These are phyloP conservation scores for Dryas iulia DNA, from an alignment of 1,140 invertebrate genomes.

Conservation along the genomic window DNA sequence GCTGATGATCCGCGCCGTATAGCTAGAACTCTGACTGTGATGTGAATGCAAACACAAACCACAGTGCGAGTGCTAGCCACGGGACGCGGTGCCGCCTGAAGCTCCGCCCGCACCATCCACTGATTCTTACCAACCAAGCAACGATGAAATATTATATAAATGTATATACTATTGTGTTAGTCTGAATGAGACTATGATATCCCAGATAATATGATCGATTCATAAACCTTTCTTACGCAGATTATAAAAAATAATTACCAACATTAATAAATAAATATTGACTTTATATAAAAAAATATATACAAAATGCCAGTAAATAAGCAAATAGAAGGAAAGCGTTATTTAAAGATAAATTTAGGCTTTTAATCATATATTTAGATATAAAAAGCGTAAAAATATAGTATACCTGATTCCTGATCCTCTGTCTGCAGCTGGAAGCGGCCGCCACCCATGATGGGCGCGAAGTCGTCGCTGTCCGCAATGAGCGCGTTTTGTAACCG, in stretches of 20 bases:
- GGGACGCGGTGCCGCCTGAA: constrained; percentile 65
- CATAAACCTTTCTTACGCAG: no score
- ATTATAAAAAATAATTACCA: no score
- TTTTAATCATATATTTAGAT: neutral
- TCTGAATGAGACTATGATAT: no score
- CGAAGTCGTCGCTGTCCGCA: constrained; percentile 84
- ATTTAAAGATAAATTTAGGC: no score
- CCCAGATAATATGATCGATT: no score
- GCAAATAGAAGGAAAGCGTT: no score
- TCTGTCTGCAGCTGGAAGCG: constrained; percentile 86
- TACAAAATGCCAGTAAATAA: no score
- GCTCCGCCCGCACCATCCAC: constrained; percentile 1
- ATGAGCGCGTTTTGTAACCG: constrained; percentile 83
- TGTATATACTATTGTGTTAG: no score
- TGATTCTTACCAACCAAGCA: neutral
- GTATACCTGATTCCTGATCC: constrained; percentile 83
- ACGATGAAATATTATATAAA: no score
- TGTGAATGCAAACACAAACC: constrained; percentile 89
- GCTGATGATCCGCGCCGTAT: constrained; percentile 71
- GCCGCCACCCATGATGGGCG: constrained; percentile 81
- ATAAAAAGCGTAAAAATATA: neutral
- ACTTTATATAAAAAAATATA: no score
- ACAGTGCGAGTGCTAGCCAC: constrained; percentile 89
- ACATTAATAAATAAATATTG: no score
- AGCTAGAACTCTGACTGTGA: constrained; percentile 97